phyloP scores from a whole-genome alignment of 1,140 invertebrate species.

The Leptinotarsa defecta region DNA sequence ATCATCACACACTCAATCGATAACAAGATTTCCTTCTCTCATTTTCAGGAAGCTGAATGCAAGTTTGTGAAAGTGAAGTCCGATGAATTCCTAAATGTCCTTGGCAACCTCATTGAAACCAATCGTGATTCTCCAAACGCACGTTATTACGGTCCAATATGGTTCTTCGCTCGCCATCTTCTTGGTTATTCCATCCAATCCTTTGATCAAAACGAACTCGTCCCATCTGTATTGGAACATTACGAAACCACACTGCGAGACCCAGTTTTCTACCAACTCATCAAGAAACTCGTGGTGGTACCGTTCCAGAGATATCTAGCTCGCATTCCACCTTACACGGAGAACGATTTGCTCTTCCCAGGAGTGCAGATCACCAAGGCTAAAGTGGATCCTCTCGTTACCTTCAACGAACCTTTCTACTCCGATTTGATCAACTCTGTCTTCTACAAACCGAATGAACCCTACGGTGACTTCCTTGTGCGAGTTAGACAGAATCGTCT shows the following conservation, averaged over 20 bases:
- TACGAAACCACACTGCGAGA: constrained; percentile 67
- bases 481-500: constrained; percentile 57
- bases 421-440: constrained; percentile 70
- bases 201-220: constrained; percentile 47
- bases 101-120: constrained; percentile 61
- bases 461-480: constrained; percentile 52
- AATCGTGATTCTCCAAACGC: constrained; percentile 59
- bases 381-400: constrained; percentile 66
- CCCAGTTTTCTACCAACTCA: constrained; percentile 69
- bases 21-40: neutral
- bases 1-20: too few species aligned
- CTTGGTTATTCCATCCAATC: constrained; percentile 58
- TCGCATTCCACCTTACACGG: constrained; percentile 62
- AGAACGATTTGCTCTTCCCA: constrained; percentile 63
- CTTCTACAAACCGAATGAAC: constrained; percentile 50
- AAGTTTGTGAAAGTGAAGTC: constrained; percentile 51
- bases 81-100: constrained; percentile 54
- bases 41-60: constrained; percentile 32
- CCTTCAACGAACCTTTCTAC: constrained; percentile 74
- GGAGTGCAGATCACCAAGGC: constrained; percentile 68
- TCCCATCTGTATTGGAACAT: constrained; percentile 56
- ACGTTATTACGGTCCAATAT: constrained; percentile 63
- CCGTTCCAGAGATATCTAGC: constrained; percentile 54
- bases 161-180: constrained; percentile 59
- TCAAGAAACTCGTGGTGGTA: constrained; percentile 60